These are phyloP conservation scores for Hermaeophaga mercurialis DNA, from an alignment of 2,888 invertebrate species.

Conservation along the genomic window DNA sequence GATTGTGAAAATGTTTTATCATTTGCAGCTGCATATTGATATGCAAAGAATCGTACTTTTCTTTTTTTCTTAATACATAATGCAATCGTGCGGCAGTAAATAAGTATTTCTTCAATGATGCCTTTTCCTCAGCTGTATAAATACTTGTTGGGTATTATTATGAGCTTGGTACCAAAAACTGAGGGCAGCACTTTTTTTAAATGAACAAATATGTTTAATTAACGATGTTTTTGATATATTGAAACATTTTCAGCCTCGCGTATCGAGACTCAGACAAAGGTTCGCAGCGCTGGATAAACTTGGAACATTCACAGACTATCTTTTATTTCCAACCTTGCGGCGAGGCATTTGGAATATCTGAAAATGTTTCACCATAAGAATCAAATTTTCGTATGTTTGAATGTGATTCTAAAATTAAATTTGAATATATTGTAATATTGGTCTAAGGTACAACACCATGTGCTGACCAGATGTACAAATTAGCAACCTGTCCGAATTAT, in stretches of 20 bases:
- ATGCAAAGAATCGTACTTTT: conserved; percentile 27
- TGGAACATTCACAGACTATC: conserved; percentile 6
- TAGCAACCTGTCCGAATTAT: no score
- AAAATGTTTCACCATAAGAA: no score
- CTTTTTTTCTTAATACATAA: conserved; percentile 32
- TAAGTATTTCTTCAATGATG: conserved; percentile 11
- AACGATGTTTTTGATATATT: conserved; percentile 19
- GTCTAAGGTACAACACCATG: conserved; percentile 6
- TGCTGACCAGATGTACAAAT: conserved; percentile 7
- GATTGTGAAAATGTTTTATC: conserved; percentile 33
- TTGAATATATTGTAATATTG: background rate
- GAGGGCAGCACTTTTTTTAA: conserved; percentile 12
- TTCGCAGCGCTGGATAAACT: conserved; percentile 7
- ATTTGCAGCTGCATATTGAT: conserved; percentile 38
- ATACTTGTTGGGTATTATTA: conserved; percentile 12
- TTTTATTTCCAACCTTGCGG: conserved; percentile 11
- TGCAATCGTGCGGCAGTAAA: conserved; percentile 7
- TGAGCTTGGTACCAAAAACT: conserved; percentile 19
- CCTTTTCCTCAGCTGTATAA: conserved; percentile 10
- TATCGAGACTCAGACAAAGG: background rate
- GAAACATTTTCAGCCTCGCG: background rate
- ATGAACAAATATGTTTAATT: conserved; percentile 18
- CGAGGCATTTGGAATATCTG: conserved; percentile 6
- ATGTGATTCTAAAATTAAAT: background rate
- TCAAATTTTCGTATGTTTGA: no score